These are phyloP conservation scores for Ceratotherium simum DNA, from an alignment of 2,113 vertebrate species.

Conservation along the genomic window DNA sequence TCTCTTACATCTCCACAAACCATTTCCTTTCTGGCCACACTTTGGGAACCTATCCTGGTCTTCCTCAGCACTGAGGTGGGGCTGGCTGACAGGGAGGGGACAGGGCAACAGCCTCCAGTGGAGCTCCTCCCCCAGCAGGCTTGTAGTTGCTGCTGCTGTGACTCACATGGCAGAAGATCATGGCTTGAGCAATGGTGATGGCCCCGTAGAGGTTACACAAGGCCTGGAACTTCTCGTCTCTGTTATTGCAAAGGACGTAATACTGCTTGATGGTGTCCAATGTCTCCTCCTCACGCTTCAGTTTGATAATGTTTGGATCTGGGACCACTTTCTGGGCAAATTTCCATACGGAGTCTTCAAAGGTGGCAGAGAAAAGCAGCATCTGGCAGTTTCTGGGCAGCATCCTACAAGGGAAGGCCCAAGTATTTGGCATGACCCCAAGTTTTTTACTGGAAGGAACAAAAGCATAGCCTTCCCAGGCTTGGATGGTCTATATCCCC, in stretches of 20 bases:
- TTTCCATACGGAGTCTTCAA: conserved; percentile 95
- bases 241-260: conserved; percentile 91
- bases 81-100: neutral
- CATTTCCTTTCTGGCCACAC: neutral
- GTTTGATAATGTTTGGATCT: conserved; percentile 95
- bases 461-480: neutral
- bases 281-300: conserved; percentile 95
- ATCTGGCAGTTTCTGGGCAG: neutral
- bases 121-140: neutral
- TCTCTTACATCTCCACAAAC: neutral
- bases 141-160: neutral
- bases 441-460: neutral
- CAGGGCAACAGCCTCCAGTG: neutral
- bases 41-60: neutral
- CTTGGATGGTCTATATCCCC: neutral
- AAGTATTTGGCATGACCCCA: neutral
- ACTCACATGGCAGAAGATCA: conserved; percentile 92
- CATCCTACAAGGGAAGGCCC: neutral
- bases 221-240: conserved; percentile 94
- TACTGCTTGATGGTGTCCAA: conserved; percentile 97
- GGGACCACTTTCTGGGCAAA: conserved; percentile 95
- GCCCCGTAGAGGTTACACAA: conserved; percentile 93
- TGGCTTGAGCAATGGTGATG: conserved; percentile 94
- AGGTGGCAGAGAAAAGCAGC: conserved; percentile 79
- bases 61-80: neutral